Conservation (phyloP, 2,113 vertebrate species). For the Genyomyrus donnyi region DNA sequence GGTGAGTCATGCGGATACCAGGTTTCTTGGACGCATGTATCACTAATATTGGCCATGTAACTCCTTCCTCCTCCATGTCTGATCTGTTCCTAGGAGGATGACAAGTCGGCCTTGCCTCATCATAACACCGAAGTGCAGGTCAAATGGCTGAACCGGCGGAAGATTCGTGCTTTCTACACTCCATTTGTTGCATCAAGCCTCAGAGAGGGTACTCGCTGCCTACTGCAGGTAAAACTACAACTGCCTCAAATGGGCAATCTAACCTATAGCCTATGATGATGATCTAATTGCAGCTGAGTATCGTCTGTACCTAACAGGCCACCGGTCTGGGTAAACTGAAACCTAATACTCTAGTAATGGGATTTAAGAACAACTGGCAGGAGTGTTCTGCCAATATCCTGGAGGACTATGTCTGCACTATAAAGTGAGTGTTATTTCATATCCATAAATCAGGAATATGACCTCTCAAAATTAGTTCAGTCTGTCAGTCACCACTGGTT, state of each 20-base stretch:
- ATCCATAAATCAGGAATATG: background rate
- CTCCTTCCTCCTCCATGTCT: background rate
- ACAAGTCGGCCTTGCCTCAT: conserved; percentile 19
- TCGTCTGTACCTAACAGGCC: conserved; percentile 41
- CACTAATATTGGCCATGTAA: background rate
- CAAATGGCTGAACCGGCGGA: conserved; percentile 59
- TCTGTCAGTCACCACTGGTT: background rate
- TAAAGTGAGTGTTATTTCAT: conserved; percentile 52
- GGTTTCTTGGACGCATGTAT: conserved; percentile 34
- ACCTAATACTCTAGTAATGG: conserved; percentile 62
- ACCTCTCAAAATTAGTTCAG: background rate
- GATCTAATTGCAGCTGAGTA: background rate
- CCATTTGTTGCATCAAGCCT: conserved; percentile 43
- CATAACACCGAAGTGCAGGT: conserved; percentile 34
- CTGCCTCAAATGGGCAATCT: background rate
- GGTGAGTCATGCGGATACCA: conserved; percentile 50
- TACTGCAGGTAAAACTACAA: conserved; percentile 57
- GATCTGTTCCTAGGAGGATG: conserved; percentile 32
- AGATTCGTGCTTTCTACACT: conserved; percentile 60
- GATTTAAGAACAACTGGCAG: conserved; percentile 65
- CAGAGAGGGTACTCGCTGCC: conserved; percentile 45
- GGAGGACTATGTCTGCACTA: conserved; percentile 61
- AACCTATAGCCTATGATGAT: background rate
- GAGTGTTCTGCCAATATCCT: conserved; percentile 42
- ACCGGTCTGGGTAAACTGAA: conserved; percentile 62